These are phyloP conservation scores for Condylostylus longicornis DNA, from an alignment of 1,140 invertebrate species.

Conservation along the genomic window DNA sequence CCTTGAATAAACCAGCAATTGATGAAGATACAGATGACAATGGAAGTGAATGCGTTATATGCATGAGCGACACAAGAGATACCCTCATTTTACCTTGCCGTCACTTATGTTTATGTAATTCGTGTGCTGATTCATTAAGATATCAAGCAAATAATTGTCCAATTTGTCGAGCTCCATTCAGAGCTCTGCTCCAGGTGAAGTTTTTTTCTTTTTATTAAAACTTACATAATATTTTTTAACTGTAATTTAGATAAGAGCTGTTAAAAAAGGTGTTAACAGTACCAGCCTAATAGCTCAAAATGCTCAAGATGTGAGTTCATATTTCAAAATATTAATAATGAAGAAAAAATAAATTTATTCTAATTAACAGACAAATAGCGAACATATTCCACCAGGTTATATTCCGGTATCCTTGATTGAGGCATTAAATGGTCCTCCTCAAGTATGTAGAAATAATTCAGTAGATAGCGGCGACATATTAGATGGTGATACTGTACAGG, in stretches of 20 bases:
- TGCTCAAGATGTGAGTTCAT: conserved; percentile 35
- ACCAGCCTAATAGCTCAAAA: conserved; percentile 33
- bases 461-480: not conserved
- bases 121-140: conserved; percentile 87
- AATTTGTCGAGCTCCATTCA: conserved; percentile 92
- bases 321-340: not conserved
- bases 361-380: conserved; percentile 31
- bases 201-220: too few relatives aligned
- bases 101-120: conserved; percentile 93
- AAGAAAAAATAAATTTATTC: not conserved
- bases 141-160: conserved; percentile 98
- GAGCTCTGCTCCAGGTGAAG: conserved; percentile 91
- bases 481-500: conserved; percentile 1
- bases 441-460: conserved; percentile 20
- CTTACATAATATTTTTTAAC: too few relatives aligned
- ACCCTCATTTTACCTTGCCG: conserved; percentile 95
- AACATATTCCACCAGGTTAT: conserved; percentile 84
- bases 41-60: conserved; percentile 97
- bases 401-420: conserved; percentile 93
- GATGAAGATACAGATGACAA: conserved; percentile 92
- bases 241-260: conserved; percentile 83
- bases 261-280: conserved; percentile 59
- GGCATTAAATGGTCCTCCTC: conserved; percentile 83
- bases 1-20: conserved; percentile 40
- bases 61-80: conserved; percentile 94